Conservation (phyloP, 2,888 invertebrate species). For the Calephelis perditalis region DNA sequence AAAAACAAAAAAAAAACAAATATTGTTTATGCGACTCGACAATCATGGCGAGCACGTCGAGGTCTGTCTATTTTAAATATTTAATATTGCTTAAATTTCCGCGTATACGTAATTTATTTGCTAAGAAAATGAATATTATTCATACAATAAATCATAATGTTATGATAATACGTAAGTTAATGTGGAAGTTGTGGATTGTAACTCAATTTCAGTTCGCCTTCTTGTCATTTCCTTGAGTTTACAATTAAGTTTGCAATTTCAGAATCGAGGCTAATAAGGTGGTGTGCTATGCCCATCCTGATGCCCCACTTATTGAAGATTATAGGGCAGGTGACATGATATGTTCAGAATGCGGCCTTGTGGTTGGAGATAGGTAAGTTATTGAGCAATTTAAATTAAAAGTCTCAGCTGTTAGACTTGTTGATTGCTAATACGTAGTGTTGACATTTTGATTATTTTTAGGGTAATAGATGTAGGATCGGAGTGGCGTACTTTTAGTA, state of each 20-base stretch:
- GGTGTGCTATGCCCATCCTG: conserved; percentile 96
- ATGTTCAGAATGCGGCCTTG: conserved; percentile 99
- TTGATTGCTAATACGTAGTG: too few species aligned
- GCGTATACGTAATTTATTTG: conserved; percentile 39
- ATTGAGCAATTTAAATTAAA: background rate
- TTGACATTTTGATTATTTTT: conserved; percentile 29
- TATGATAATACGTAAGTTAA: conserved; percentile 48
- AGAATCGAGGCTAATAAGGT: conserved; percentile 87
- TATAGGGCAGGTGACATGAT: conserved; percentile 99
- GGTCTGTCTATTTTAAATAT: conserved; percentile 69
- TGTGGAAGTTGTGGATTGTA: conserved; percentile 15
- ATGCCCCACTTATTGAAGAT: conserved; percentile 97
- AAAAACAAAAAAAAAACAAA: too few species aligned
- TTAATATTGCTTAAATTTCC: conserved; percentile 49
- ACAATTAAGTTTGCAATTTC: conserved; percentile 52
- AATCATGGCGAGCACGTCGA: conserved; percentile 83
- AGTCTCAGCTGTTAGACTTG: background rate
- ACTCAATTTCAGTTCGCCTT: conserved; percentile 17
- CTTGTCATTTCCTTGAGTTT: conserved; percentile 23
- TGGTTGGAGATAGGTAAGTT: conserved; percentile 96
- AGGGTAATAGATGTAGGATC: conserved; percentile 99
- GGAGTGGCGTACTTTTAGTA: conserved; percentile 99
- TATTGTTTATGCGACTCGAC: conserved; percentile 50
- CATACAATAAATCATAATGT: conserved; percentile 29
- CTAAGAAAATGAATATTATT: conserved; percentile 39